These are phyloP conservation scores for Cichladusa arquata DNA, from an alignment of 2,113 vertebrate species.

Conservation along the genomic window DNA sequence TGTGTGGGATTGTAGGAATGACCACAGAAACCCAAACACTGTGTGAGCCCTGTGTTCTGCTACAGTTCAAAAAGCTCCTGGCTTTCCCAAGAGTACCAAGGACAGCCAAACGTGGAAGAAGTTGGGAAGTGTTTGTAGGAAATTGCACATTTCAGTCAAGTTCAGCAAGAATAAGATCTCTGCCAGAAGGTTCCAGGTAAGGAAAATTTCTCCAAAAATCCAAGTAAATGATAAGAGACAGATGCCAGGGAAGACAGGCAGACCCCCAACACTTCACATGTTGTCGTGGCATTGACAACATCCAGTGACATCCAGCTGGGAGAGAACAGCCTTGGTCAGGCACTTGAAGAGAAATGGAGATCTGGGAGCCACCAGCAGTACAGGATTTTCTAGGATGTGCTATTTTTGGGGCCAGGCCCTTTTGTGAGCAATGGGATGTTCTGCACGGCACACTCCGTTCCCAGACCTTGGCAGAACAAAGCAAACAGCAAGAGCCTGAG, in stretches of 20 bases:
- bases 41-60: not conserved
- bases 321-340: not conserved
- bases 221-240: not conserved
- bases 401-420: not conserved
- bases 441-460: not conserved
- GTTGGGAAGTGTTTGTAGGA: not conserved
- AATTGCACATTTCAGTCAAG: not conserved
- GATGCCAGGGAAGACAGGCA: not conserved
- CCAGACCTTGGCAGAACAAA: slow-evolving; percentile 30
- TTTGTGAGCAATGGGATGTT: not conserved
- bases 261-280: not conserved
- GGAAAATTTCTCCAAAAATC: not conserved
- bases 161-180: not conserved
- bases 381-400: not conserved
- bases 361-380: not conserved
- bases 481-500: not conserved
- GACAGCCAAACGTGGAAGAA: not conserved
- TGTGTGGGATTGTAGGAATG: fast-evolving
- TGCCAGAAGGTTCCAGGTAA: not conserved
- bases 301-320: not conserved
- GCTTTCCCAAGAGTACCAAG: not conserved
- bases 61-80: not conserved
- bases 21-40: not conserved
- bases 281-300: fast-evolving
- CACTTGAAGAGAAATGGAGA: not conserved